phyloP scores from a whole-genome alignment of 1,140 invertebrate species.

The Cryptotermes secundus region DNA sequence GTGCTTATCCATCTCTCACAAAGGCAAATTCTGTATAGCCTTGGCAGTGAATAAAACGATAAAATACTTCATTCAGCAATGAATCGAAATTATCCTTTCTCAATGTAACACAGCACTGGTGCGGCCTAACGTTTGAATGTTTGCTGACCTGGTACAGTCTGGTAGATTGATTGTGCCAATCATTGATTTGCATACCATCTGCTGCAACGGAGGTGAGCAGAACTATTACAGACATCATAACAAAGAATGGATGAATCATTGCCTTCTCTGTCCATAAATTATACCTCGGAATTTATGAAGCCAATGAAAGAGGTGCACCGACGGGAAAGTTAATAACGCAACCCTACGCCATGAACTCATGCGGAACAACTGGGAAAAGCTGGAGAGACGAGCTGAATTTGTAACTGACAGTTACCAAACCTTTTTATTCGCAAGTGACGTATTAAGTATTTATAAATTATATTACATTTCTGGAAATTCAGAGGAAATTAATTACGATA shows the following conservation, averaged over 20 bases:
- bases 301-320: neutral
- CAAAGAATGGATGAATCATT: neutral
- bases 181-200: neutral
- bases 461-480: too few relatives aligned
- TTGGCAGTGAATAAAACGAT: too few relatives aligned
- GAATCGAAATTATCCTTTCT: too few relatives aligned
- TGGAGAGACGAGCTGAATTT: neutral
- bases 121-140: too few relatives aligned
- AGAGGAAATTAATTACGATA: too few relatives aligned
- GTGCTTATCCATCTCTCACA: too few relatives aligned
- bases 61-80: too few relatives aligned
- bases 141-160: neutral
- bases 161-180: neutral
- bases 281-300: neutral
- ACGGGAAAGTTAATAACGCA: neutral
- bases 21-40: too few relatives aligned
- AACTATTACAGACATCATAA: neutral
- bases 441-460: too few relatives aligned
- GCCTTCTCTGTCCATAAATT: neutral
- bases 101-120: too few relatives aligned
- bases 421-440: too few relatives aligned
- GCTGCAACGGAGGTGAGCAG: neutral
- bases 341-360: neutral
- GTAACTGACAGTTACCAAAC: neutral
- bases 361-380: neutral